A percentile compares a stretch with the other conserved stretches of the same genome.
These are phyloP conservation scores for Noctua pronuba DNA, from an alignment of 2,888 invertebrate genomes.

Conservation along the genomic window DNA sequence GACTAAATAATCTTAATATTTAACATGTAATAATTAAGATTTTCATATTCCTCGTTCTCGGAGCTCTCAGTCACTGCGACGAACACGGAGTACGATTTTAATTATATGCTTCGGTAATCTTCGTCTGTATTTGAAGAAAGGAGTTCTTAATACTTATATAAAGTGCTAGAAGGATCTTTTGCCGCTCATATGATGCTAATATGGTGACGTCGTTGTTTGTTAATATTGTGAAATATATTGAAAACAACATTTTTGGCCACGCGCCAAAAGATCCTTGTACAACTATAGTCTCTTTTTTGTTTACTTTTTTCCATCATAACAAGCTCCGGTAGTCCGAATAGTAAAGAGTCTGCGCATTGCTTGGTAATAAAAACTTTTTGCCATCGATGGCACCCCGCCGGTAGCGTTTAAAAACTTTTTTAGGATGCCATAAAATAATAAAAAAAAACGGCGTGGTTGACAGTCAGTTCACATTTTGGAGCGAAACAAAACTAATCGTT, in stretches of 20 bases:
- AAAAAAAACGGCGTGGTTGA: background rate
- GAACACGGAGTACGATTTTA: conserved; percentile 37
- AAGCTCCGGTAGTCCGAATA: background rate
- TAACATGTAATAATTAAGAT: conserved; percentile 33
- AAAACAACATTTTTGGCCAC: background rate
- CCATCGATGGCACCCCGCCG: background rate
- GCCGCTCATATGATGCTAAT: background rate
- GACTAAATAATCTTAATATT: conserved; percentile 28
- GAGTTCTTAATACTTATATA: background rate
- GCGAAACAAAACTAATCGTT: background rate
- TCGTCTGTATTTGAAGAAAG: conserved; percentile 25
- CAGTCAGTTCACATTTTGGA: conserved; percentile 20
- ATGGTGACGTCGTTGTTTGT: background rate
- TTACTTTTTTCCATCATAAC: background rate
- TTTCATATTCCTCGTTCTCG: conserved; percentile 30
- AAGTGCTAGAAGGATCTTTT: conserved; percentile 1
- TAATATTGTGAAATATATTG: background rate
- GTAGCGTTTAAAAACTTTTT: conserved; percentile 32
- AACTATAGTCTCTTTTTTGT: background rate
- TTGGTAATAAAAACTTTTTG: conserved; percentile 37
- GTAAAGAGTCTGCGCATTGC: conserved; percentile 9
- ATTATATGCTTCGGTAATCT: conserved; percentile 43
- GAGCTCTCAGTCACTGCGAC: conserved; percentile 17
- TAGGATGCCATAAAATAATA: conserved; percentile 24
- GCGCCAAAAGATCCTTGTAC: background rate